A percentile compares a stretch with the other conserved stretches of the same genome.
Evolutionary conservation across 2,113 vertebrate species (phyloP).

Genomic region (Condylura cristata): DNA sequence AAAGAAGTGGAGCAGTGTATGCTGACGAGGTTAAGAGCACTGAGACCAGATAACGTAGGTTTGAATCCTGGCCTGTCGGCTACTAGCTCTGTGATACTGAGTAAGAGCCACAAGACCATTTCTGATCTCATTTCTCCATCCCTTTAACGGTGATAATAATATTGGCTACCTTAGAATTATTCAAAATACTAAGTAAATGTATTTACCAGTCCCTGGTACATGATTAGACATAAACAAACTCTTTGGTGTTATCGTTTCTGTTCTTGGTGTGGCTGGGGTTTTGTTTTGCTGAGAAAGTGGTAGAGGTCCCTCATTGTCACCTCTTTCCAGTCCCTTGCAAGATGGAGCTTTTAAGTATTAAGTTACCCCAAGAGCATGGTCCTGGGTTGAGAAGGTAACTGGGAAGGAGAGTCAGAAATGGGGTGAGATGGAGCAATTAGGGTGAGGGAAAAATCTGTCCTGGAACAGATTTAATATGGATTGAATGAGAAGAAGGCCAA

Average conservation of each 20-base stretch:
- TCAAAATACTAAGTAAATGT: not conserved
- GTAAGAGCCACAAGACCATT: not conserved
- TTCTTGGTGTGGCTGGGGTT: not conserved
- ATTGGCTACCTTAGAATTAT: not conserved
- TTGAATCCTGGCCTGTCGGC: not conserved
- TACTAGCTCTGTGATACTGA: not conserved
- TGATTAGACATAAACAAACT: not conserved
- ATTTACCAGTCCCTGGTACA: rapidly evolving
- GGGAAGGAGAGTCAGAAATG: not conserved
- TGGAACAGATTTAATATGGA: not conserved
- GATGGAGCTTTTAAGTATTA: not conserved
- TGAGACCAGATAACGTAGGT: not conserved
- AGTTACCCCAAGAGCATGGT: not conserved
- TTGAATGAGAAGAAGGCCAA: not conserved
- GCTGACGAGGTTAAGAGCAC: not conserved
- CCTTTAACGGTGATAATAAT: not conserved
- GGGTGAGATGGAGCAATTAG: not conserved
- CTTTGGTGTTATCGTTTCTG: not conserved
- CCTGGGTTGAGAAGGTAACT: not conserved
- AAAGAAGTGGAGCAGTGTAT: rapidly evolving
- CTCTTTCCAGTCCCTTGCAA: not conserved
- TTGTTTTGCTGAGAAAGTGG: not conserved
- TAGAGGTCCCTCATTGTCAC: not conserved
- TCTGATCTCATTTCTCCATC: not conserved
- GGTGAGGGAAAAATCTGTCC: not conserved